Base-by-base conservation (phyloP, 2,888 invertebrate species). In the Melanotus villosus region DNA sequence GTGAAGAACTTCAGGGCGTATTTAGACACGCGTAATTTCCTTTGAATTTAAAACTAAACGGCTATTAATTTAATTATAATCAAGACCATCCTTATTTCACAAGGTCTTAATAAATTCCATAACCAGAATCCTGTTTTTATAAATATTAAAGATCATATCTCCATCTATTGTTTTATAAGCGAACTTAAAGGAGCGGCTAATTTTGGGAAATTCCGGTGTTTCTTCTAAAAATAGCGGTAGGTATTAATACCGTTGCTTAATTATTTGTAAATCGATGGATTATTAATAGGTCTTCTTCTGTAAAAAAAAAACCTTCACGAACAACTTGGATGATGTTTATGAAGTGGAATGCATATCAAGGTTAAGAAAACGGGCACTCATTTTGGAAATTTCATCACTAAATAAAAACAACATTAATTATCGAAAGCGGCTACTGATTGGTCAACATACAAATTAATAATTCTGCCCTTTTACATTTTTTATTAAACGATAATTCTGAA, bases 331-430 rank as follows among this genome's bases (percentile, higher is more conserved):
- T 52, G 52, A 52, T 52, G 52, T 52, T 32, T 32, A 4, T 18
- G 6, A 7, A 16, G 34, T 18, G 52, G 52, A 52, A 52, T 52
- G 52, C 52, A 52, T 52, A 52, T 16, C 52, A 52, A 52, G 52
- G 52, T 32, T 52, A 32, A 10, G 10, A n/a, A 30, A 52, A 34
- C 32, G 16, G 26, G 26, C 26, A 26, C 3, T 26, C 4, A 7
- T 7, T 26, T 26, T 32, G 9, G 26, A 52, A 18, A 52, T 52
- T 32, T 52, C 12, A n/a, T 4, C 12, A 5, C 5, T 7, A 52
- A 16, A 18, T 19, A 10, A 32, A 52, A 32, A 34, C 52, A 32
- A 18, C 52, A 47, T 47, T 47, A 47, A 23, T 23, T 23, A 47
- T 47, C 19, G 45, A 10, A n/a, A 38, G 12, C n/a, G 10, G 7